These are phyloP conservation scores for Saturnia japonica DNA, from an alignment of 2,888 invertebrate species.

Conservation along the genomic window DNA sequence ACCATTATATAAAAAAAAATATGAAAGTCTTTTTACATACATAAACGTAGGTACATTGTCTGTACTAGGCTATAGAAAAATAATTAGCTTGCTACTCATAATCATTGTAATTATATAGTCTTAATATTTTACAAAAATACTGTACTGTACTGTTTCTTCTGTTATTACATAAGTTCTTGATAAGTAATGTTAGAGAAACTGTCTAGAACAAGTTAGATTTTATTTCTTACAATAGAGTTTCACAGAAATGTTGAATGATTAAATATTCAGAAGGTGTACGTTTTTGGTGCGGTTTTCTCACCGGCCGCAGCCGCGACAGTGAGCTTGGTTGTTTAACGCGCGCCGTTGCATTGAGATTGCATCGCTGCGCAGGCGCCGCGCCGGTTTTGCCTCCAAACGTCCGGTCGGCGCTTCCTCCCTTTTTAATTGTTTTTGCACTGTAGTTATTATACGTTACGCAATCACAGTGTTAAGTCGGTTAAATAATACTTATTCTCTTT, in stretches of 20 bases:
- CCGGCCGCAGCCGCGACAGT: slow-evolving; percentile 40
- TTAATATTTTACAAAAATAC: not conserved
- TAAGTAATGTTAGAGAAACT: not conserved
- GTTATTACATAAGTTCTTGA: not conserved
- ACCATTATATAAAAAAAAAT: too few relatives aligned
- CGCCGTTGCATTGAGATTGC: slow-evolving; percentile 59
- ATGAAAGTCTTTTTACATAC: too few relatives aligned
- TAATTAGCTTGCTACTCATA: too few relatives aligned
- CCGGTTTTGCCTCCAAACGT: slow-evolving; percentile 61
- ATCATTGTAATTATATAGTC: not conserved
- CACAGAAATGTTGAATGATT: slow-evolving; percentile 44
- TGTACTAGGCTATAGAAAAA: not conserved
- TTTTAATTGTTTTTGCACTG: slow-evolving; percentile 68
- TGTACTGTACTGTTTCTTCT: not conserved
- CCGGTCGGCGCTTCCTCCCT: slow-evolving; percentile 74
- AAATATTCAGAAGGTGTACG: slow-evolving; percentile 59
- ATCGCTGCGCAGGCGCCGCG: slow-evolving; percentile 60
- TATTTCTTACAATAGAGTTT: slow-evolving; percentile 4
- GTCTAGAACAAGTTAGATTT: not conserved
- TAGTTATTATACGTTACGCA: slow-evolving; percentile 23
- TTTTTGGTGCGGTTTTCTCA: slow-evolving; percentile 66
- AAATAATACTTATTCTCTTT: not conserved
- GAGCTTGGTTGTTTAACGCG: slow-evolving; percentile 40
- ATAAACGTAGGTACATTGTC: not conserved
- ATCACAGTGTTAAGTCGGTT: slow-evolving; percentile 27